phyloP scores from a whole-genome alignment of 2,888 invertebrate genomes.

The Muscina levida region DNA sequence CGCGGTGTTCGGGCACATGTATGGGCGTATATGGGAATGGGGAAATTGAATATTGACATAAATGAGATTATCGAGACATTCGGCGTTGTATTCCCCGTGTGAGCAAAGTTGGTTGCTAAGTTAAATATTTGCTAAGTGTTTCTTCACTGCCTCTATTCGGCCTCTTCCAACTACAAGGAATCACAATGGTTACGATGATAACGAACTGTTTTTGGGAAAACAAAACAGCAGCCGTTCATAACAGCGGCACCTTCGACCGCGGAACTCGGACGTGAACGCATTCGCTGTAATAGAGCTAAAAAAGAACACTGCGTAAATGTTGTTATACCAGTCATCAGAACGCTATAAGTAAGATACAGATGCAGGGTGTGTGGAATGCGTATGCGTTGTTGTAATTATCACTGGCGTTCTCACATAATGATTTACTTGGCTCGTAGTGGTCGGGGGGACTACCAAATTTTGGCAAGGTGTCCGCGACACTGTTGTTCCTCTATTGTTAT shows the following conservation, averaged over 20 bases:
- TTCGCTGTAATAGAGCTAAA: no score
- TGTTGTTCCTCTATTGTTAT: constrained; percentile 6
- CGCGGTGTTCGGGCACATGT: constrained; percentile 36
- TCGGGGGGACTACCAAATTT: constrained; percentile 41
- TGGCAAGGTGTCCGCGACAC: constrained; percentile 51
- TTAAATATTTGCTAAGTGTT: constrained; percentile 45
- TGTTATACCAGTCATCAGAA: no score
- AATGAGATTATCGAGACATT: constrained; percentile 39
- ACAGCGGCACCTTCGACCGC: background rate
- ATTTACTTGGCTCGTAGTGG: constrained; percentile 35
- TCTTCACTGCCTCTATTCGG: constrained; percentile 38
- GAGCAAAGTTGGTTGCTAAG: constrained; percentile 18
- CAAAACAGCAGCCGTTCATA: background rate
- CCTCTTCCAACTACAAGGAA: constrained; percentile 37
- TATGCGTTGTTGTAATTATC: no score
- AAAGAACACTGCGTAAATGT: no score
- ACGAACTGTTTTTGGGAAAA: constrained; percentile 11
- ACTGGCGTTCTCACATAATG: background rate
- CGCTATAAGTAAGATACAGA: no score
- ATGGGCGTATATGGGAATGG: constrained; percentile 5
- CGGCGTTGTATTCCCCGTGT: background rate
- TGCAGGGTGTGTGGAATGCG: no score
- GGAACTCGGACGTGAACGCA: no score
- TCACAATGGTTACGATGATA: constrained; percentile 27
- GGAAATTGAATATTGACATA: constrained; percentile 44